These are phyloP conservation scores for Notolabrus celidotus DNA, from an alignment of 2,797 vertebrate species.

Conservation along the genomic window DNA sequence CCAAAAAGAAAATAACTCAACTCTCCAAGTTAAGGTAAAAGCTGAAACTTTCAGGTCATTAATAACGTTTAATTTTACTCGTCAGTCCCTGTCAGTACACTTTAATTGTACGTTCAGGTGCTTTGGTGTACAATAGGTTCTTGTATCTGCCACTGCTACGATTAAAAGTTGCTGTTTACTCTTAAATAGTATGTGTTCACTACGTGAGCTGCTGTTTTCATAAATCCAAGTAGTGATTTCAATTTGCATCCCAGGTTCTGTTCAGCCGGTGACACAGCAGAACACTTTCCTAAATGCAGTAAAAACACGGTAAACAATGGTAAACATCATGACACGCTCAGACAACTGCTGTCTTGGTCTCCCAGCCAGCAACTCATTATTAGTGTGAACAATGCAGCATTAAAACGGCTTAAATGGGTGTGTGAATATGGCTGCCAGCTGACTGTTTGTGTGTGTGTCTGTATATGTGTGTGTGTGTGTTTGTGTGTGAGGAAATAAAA, in stretches of 20 bases:
- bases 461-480: not conserved
- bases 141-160: not conserved
- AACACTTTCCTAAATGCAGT: constrained; percentile 23
- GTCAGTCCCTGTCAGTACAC: no score
- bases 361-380: constrained; percentile 33
- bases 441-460: not conserved
- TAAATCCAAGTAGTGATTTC: constrained; percentile 1
- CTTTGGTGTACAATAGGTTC: no score
- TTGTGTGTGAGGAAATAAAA: constrained; percentile 10
- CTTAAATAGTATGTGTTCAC: constrained; percentile 11
- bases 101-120: no score
- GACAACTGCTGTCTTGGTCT: constrained; percentile 15
- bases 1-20: no score
- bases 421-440: constrained; percentile 10
- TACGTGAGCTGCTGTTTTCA: not conserved
- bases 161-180: not conserved
- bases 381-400: constrained; percentile 34
- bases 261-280: constrained; percentile 14
- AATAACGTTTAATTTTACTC: no score
- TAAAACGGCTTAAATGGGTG: constrained; percentile 1
- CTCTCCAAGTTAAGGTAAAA: no score
- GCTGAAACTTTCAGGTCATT: no score
- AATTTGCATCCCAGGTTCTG: constrained; percentile 15
- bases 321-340: constrained; percentile 38
- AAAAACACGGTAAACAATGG: not conserved